Evolutionary conservation across 2,113 vertebrate species (phyloP).

Genomic region (Eulemur macaco): DNA sequence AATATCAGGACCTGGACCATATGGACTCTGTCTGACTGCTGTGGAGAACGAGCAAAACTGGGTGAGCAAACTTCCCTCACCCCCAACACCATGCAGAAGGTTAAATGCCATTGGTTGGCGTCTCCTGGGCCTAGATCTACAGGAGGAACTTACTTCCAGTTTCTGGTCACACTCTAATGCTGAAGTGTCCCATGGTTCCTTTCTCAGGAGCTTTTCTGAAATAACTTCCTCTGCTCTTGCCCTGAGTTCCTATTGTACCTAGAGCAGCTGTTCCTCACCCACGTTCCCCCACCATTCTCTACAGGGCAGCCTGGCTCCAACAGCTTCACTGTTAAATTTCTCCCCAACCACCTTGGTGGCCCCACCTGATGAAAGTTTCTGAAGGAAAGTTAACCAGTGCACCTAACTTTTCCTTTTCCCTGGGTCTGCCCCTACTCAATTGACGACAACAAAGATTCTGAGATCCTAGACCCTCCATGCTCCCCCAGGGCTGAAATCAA

Average conservation of each 20-base stretch:
- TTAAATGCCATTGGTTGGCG: not conserved
- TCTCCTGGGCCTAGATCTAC: not conserved
- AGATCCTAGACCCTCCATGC: not conserved
- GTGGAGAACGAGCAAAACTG: not conserved
- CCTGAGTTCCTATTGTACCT: not conserved
- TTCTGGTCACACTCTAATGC: not conserved
- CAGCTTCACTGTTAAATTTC: not conserved
- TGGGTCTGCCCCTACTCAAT: not conserved
- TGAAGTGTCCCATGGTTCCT: not conserved
- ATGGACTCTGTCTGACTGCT: not conserved
- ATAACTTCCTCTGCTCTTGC: not conserved
- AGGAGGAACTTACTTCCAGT: not conserved
- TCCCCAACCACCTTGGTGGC: not conserved
- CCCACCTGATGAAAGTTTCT: not conserved
- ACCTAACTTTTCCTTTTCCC: not conserved
- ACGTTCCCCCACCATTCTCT: rapidly evolving
- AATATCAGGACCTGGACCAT: not conserved
- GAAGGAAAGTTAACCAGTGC: not conserved
- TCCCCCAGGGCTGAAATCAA: not conserved
- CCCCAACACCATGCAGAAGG: not conserved
- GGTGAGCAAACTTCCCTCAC: not conserved
- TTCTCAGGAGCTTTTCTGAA: not conserved
- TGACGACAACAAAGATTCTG: not conserved
- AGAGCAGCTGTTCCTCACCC: not conserved
- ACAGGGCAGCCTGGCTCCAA: not conserved